Base-by-base conservation (phyloP, 2,797 vertebrate species). In the Holocentrus rufus region DNA sequence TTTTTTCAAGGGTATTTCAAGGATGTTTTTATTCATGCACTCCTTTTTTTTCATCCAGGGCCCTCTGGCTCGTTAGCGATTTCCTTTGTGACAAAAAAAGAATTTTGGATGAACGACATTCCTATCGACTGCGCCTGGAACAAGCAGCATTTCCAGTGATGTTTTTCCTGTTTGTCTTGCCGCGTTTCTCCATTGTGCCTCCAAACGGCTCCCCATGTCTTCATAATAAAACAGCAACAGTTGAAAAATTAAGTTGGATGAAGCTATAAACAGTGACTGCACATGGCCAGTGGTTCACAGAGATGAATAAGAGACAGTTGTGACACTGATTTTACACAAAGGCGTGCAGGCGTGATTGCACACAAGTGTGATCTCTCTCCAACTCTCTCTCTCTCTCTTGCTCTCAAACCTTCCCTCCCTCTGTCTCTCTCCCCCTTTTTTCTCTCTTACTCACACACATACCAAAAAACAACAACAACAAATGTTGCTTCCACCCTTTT, bases 41-140 rank as follows among this genome's bases (percentile, higher is more conserved):
- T 68, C 17, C 31, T 57, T 46, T 34, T 46, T 34, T 65, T 80
- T 81, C 36, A 56, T 76, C 58, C 54, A 36, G 62, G 72, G 42
- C 75, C 79, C 69, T 67, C 66, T 72, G 74, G 72, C 81, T 90
- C 72, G 86, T 89, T 92, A 75, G 80, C 70, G 70, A 76, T 81
- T 88, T 85, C 63, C 66, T 76, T 69, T 69, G 82, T 81, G 82
- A 79, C 82, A 84, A 81, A 72, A 31, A n/a, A n/a, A 70, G 42
- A 84, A 74, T 76, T 70, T 88, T 69, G 85, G 75, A 83, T 83
- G 80, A 75, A 79, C 73, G 69, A 85, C 68, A 79, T 55, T 74
- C 34, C 50, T 81, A 62, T 84, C 31, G 25, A 65, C 72, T 67
- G 7, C 7, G 25, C 49, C 47, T 7, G 0, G 56, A 66, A 72